phyloP scores from a whole-genome alignment of 2,797 vertebrate genomes.

The Apogon hyalosoma region DNA sequence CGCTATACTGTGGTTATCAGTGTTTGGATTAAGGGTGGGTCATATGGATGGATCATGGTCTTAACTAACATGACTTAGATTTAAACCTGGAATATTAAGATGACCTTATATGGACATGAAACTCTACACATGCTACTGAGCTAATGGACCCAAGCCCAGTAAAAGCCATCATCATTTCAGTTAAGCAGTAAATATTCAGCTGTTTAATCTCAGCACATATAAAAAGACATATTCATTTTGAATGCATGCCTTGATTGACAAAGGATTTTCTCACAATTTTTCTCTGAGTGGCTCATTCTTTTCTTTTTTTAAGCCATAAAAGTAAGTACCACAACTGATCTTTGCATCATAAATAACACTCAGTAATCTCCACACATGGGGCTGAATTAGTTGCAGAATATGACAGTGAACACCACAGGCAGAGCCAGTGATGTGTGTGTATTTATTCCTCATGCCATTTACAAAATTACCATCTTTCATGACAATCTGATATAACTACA shows the following conservation, averaged over 20 bases:
- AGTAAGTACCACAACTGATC: background rate
- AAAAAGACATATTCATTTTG: background rate
- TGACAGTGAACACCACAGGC: conserved; percentile 33
- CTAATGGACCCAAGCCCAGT: conserved; percentile 45
- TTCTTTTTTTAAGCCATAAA: background rate
- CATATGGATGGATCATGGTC: conserved; percentile 70
- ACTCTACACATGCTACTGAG: conserved; percentile 37
- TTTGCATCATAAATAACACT: conserved; percentile 17
- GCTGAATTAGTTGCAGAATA: conserved; percentile 15
- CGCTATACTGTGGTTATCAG: conserved; percentile 59
- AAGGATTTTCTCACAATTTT: background rate
- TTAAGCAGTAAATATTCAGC: conserved; percentile 21
- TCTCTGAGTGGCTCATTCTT: background rate
- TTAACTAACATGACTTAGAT: conserved; percentile 70
- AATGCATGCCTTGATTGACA: background rate
- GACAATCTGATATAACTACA: conserved; percentile 39
- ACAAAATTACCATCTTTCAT: conserved; percentile 47
- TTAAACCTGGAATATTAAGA: conserved; percentile 63
- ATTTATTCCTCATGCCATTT: conserved; percentile 41
- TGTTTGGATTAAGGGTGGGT: conserved; percentile 64
- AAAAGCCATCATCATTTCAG: conserved; percentile 19
- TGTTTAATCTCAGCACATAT: conserved; percentile 38
- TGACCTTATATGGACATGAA: conserved; percentile 61
- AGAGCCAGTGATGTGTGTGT: conserved; percentile 17
- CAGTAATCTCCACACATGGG: conserved; percentile 14